Percentiles rank a stretch among this genome's conserved stretches.
phyloP scores from a whole-genome alignment of 2,113 vertebrate species.

The Proterorhinus semilunaris region DNA sequence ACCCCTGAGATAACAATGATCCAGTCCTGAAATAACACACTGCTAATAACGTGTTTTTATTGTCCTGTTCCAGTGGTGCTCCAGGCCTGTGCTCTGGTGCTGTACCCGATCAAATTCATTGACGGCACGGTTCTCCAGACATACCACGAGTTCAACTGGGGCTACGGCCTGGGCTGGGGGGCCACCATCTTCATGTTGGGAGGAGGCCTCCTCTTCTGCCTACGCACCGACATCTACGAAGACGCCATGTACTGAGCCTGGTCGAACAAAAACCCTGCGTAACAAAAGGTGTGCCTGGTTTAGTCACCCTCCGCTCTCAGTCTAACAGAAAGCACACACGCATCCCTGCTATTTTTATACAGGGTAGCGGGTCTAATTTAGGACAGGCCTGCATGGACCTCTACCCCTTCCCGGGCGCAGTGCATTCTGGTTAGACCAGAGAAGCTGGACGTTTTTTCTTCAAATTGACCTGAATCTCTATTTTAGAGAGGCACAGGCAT shows the following conservation, averaged over 20 bases:
- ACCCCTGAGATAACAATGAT: too few species aligned
- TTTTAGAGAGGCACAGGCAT: slow-evolving; percentile 42
- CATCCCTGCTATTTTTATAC: slow-evolving; percentile 64
- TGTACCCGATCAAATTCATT: slow-evolving; percentile 85
- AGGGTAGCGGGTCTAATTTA: slow-evolving; percentile 51
- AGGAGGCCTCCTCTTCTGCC: slow-evolving; percentile 81
- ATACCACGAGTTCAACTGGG: slow-evolving; percentile 87
- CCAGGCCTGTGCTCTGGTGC: slow-evolving; percentile 81
- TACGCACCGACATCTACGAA: slow-evolving; percentile 79
- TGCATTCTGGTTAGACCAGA: slow-evolving; percentile 55
- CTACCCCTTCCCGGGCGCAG: slow-evolving; percentile 28
- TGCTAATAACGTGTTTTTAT: slow-evolving; percentile 12
- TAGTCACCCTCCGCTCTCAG: slow-evolving; percentile 8
- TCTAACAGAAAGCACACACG: slow-evolving; percentile 23
- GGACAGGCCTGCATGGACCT: slow-evolving; percentile 43
- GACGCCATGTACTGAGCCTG: slow-evolving; percentile 73
- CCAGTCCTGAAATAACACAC: neutral
- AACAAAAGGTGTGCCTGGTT: slow-evolving; percentile 18
- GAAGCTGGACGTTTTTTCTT: slow-evolving; percentile 57
- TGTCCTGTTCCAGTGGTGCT: slow-evolving; percentile 73
- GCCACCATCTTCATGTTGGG: slow-evolving; percentile 84
- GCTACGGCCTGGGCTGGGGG: slow-evolving; percentile 84
- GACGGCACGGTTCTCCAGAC: slow-evolving; percentile 78
- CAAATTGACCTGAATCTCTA: slow-evolving; percentile 34
- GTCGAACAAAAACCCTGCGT: neutral